Evolutionary conservation across 2,113 vertebrate species (phyloP).

Genomic region (Sinocyclocheilus anophthalmus): DNA sequence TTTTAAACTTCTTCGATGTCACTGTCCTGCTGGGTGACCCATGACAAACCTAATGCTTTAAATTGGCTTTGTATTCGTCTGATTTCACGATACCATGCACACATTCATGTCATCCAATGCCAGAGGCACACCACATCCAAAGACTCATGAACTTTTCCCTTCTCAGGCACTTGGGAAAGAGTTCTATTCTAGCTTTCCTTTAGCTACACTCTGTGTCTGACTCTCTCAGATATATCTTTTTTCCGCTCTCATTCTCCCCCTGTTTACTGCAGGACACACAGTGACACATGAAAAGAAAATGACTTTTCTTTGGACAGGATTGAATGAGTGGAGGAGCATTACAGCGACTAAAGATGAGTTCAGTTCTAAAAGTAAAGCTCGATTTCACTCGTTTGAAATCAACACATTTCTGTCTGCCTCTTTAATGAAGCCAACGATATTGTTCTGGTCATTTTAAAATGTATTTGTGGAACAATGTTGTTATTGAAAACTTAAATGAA

Average conservation of each 20-base stretch:
- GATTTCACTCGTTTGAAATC: background rate
- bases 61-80: slow-evolving; percentile 30
- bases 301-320: slow-evolving; percentile 1
- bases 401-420: background rate
- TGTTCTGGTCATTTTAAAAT: background rate
- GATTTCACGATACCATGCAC: slow-evolving; percentile 38
- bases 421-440: background rate
- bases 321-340: background rate
- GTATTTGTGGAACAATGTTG: background rate
- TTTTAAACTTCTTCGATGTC: background rate
- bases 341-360: background rate
- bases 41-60: slow-evolving; percentile 19
- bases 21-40: slow-evolving; percentile 1
- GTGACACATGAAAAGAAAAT: background rate
- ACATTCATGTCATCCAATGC: slow-evolving; percentile 28
- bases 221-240: background rate
- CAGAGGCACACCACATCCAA: slow-evolving; percentile 16
- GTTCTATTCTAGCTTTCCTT: background rate
- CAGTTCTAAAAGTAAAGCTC: background rate
- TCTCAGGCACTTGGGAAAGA: background rate
- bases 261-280: background rate
- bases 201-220: slow-evolving; percentile 5
- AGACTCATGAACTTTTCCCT: slow-evolving; percentile 30
- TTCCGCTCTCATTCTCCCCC: background rate
- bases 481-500: too few species aligned